A percentile compares a stretch with the other conserved stretches of the same genome.
These are phyloP conservation scores for Grammomys surdaster DNA, from an alignment of 2,113 vertebrate genomes.

Conservation along the genomic window DNA sequence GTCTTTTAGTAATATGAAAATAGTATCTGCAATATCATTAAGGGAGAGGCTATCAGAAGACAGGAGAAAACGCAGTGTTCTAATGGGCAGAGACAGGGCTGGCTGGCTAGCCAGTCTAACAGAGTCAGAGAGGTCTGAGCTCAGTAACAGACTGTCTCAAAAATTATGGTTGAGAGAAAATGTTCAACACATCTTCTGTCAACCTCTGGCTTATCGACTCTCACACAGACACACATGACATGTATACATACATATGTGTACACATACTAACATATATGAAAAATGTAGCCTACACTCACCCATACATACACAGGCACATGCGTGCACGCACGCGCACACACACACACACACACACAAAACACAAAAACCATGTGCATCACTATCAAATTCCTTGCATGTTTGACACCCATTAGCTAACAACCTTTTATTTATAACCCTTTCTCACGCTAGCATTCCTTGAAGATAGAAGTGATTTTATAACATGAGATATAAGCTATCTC, in stretches of 20 bases:
- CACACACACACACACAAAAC: background rate
- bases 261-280: background rate
- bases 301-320: background rate
- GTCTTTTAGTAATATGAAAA: conserved; percentile 41
- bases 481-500: background rate
- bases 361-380: background rate
- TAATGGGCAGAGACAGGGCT: background rate
- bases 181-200: background rate
- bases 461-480: background rate
- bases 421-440: background rate
- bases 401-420: background rate
- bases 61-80: background rate
- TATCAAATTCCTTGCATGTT: background rate
- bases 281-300: background rate
- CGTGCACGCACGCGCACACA: background rate
- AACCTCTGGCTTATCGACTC: background rate
- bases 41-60: background rate
- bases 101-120: background rate
- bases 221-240: background rate
- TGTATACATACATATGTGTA: background rate
- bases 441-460: background rate
- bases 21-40: background rate
- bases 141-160: background rate
- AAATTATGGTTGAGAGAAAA: background rate
- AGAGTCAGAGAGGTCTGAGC: background rate